Conservation (phyloP, 2,113 vertebrate species). For the Carettochelys insculpta region DNA sequence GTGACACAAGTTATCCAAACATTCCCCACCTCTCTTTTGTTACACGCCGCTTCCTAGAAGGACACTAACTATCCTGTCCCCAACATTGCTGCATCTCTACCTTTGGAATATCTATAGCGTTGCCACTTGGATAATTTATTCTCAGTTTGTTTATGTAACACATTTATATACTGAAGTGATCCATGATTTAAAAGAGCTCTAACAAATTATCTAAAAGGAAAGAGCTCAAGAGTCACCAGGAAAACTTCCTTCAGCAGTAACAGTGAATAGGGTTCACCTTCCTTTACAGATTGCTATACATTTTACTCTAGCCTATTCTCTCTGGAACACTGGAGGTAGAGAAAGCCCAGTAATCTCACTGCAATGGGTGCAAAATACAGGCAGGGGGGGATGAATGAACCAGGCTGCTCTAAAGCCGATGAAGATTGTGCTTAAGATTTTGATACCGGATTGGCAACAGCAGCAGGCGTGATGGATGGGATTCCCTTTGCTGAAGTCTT, state of each 20-base stretch:
- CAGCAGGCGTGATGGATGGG: not conserved
- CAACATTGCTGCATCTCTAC: rapidly evolving
- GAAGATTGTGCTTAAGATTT: not conserved
- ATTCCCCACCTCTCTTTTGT: not conserved
- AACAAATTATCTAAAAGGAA: conserved; percentile 18
- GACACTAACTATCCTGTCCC: not conserved
- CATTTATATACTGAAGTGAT: not conserved
- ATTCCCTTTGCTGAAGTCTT: not conserved
- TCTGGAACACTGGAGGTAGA: not conserved
- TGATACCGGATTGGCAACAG: not conserved
- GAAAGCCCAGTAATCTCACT: not conserved
- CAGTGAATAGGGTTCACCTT: not conserved
- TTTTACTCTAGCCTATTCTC: conserved; percentile 35
- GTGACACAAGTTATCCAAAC: not conserved
- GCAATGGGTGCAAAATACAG: not conserved
- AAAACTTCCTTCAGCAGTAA: conserved; percentile 8
- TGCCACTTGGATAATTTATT: rapidly evolving
- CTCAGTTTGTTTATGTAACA: not conserved
- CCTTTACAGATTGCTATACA: not conserved
- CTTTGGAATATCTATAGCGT: not conserved
- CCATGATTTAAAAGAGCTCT: conserved; percentile 14
- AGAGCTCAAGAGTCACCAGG: not conserved
- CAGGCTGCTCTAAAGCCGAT: not conserved
- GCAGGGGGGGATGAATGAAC: not conserved
- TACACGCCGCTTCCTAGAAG: not conserved